Base-by-base conservation (phyloP, 2,113 vertebrate genomes). In the Nematolebias whitei region DNA sequence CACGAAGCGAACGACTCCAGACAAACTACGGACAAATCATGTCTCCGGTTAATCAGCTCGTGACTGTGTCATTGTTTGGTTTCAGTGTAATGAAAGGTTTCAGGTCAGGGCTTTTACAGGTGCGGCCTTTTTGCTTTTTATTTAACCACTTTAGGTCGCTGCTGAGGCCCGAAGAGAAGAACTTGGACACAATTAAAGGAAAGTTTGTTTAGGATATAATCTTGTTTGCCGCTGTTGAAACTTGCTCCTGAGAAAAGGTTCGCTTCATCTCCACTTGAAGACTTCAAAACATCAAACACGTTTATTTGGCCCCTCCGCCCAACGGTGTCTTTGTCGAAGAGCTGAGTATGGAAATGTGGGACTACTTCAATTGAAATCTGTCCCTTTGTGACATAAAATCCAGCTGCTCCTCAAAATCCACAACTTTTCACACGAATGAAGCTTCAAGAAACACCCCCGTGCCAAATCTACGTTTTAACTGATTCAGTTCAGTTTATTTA, bases 321-420 rank as follows among this genome's bases (percentile, higher is more conserved):
- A 50, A 29, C 16, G 11, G 47, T n/a, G n/a, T 59, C 40, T 47
- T 14, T 62, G n/a, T 61, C 2, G 52, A 22, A 49, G 60, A 49
- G 32, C 20, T 53, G 24, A 47, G 50, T 44, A 81, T 83, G 79
- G 59, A 71, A 81, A 79, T 74, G 13, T 22, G 55, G 65, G 29
- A 18, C 35, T 2, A 5, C 23, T 49, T 23, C 18, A 32, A 38
- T 26, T 68, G 29, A 71, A 66, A 52, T 58, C 20, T 20, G 20
- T 1, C 2, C 58, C 41, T 52, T 85, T 87, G 66, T 76, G 2
- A 72, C 40, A 63, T 69, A 81, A 85, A 87, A 70, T 2, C 26
- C 40, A 19, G 44, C 24, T 3, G 2, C 4, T 2, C 20, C 22
- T 52, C 29, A 22, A 63, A 47, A 41, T 55, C 32, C 60, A 48